Evolutionary conservation across 2,797 vertebrate species (phyloP).

Genomic region (Apogon talboti): DNA sequence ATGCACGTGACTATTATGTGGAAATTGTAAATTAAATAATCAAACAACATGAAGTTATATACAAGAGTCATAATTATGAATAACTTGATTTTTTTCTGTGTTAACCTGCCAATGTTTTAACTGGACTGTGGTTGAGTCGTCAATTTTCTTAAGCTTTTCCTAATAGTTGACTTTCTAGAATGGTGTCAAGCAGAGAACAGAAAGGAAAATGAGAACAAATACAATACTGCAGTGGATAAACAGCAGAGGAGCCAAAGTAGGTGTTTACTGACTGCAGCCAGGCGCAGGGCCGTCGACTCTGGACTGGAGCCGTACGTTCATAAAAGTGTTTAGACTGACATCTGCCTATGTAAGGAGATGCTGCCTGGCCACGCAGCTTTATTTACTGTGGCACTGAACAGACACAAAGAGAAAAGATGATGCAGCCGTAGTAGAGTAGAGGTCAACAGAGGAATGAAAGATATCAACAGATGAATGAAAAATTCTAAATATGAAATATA

Average conservation of each 20-base stretch:
- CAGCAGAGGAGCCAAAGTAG: slow-evolving; percentile 8
- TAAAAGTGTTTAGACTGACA: slow-evolving; percentile 40
- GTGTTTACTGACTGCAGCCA: slow-evolving; percentile 38
- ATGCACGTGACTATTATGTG: too few species aligned
- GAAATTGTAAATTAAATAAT: too few species aligned
- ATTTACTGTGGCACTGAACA: slow-evolving; percentile 42
- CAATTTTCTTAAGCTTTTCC: not conserved
- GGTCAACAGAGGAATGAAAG: not conserved
- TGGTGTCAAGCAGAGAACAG: not conserved
- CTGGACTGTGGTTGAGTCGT: too few species aligned
- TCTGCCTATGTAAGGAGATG: slow-evolving; percentile 69
- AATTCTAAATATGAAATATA: not conserved
- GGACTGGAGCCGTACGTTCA: slow-evolving; percentile 21
- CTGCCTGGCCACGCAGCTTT: slow-evolving; percentile 28
- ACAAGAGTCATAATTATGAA: too few species aligned
- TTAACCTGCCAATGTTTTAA: too few species aligned
- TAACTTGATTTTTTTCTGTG: not conserved
- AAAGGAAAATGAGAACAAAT: not conserved
- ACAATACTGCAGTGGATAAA: slow-evolving; percentile 6
- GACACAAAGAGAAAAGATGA: slow-evolving; percentile 10
- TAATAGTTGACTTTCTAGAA: not conserved
- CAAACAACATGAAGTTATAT: too few species aligned
- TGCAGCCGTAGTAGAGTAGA: not conserved
- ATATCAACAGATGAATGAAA: not conserved
- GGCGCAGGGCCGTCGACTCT: slow-evolving; percentile 10